Conservation (phyloP, 1,140 invertebrate species). For the Zaprionus ornatus region DNA sequence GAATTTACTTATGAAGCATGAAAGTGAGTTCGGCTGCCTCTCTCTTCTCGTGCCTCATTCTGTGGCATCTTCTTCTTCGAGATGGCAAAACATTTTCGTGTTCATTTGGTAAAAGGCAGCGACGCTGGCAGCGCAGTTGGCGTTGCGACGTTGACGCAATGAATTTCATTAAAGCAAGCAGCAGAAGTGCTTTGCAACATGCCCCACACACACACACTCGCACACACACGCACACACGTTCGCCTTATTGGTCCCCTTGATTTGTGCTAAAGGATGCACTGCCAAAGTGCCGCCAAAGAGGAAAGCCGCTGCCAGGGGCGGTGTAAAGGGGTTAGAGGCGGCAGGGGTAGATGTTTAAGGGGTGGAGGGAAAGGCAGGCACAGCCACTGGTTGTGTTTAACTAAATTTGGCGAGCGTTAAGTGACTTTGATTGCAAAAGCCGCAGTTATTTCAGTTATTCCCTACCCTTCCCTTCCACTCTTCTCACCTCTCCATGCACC, state of each 20-base stretch:
- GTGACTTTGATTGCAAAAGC: conserved; percentile 74
- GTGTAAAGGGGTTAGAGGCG: conserved; percentile 3
- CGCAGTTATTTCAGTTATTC: conserved; percentile 49
- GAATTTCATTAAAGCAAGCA: conserved; percentile 80
- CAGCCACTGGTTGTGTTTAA: conserved; percentile 29
- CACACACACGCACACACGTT: conserved; percentile 17
- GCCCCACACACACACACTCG: conserved; percentile 22
- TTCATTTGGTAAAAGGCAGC: conserved; percentile 70
- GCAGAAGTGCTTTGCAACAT: conserved; percentile 65
- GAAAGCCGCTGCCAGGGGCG: neutral
- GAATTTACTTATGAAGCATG: conserved; percentile 81
- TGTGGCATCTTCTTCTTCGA: conserved; percentile 22
- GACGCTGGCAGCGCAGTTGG: conserved; percentile 4
- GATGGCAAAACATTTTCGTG: conserved; percentile 71
- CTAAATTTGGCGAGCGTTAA: conserved; percentile 46
- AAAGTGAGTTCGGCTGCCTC: conserved; percentile 71
- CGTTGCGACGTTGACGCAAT: conserved; percentile 47
- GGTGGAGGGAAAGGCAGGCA: no score
- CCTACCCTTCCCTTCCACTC: neutral
- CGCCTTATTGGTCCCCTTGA: conserved; percentile 71
- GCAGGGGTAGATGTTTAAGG: neutral
- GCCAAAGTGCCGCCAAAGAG: conserved; percentile 7
- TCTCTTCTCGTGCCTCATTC: conserved; percentile 2
- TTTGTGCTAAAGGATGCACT: conserved; percentile 52
- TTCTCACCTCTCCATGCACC: neutral